Percentiles rank a stretch among this genome's conserved stretches.
Evolutionary conservation across 2,888 invertebrate species (phyloP).

Genomic region (Phoenoteleia sp.): DNA sequence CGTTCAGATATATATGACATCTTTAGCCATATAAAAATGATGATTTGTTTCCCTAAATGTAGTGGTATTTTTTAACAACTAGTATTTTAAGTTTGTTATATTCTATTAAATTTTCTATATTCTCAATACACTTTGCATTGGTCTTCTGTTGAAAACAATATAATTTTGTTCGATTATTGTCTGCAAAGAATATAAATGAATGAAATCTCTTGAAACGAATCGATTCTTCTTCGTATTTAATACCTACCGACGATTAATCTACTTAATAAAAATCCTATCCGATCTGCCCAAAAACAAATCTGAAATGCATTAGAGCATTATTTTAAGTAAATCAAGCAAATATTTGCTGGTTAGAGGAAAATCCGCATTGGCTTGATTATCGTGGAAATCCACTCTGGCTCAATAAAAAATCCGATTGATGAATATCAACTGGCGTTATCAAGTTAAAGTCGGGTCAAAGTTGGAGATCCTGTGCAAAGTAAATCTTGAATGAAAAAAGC

Average conservation of each 20-base stretch:
- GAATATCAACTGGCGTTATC: conserved; percentile 54
- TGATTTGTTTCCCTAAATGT: too few relatives aligned
- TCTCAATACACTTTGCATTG: not conserved
- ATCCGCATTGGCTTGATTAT: conserved; percentile 46
- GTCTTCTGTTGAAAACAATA: too few relatives aligned
- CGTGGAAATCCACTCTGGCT: conserved; percentile 40
- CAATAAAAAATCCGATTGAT: conserved; percentile 62
- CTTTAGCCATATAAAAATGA: too few relatives aligned
- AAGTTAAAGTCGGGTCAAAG: conserved; percentile 54
- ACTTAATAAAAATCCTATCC: conserved; percentile 5
- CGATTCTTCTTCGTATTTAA: not conserved
- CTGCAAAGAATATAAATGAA: not conserved
- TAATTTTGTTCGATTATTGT: not conserved
- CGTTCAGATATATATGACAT: too few relatives aligned
- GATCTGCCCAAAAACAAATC: conserved; percentile 6
- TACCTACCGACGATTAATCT: not conserved
- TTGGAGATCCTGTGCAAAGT: conserved; percentile 39
- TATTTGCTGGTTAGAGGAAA: conserved; percentile 30
- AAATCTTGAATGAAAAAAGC: conserved; percentile 51
- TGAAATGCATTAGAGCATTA: conserved; percentile 21
- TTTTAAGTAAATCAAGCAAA: conserved; percentile 41
- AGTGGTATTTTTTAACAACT: too few relatives aligned
- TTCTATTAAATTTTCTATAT: too few relatives aligned
- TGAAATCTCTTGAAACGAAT: not conserved
- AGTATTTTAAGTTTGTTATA: too few relatives aligned